These are phyloP conservation scores for Pseudomyrmex dendroicus DNA, from an alignment of 1,140 invertebrate genomes.

Conservation along the genomic window DNA sequence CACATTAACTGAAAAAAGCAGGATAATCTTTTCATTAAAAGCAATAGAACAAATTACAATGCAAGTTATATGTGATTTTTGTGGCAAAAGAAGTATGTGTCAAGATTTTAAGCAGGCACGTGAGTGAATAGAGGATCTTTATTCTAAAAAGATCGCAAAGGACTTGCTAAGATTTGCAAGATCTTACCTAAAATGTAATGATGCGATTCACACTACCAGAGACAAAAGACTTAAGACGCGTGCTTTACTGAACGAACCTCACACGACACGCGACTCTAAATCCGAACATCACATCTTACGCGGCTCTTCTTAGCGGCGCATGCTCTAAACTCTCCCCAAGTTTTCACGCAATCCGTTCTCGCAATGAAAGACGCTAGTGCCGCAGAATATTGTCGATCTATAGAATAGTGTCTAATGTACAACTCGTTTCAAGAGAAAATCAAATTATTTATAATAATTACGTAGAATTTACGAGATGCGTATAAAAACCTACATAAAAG, in stretches of 20 bases:
- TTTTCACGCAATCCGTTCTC: constrained; percentile 44
- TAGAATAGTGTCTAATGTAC: not conserved
- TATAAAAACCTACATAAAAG: not conserved
- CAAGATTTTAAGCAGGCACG: not conserved
- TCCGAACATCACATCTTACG: constrained; percentile 57
- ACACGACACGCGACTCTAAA: constrained; percentile 68
- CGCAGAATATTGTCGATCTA: not conserved
- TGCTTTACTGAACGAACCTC: constrained; percentile 62
- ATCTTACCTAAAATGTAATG: constrained; percentile 64
- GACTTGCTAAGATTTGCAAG: not conserved
- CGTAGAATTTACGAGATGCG: not conserved
- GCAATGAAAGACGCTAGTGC: constrained; percentile 19
- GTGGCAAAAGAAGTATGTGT: not conserved
- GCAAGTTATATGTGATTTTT: constrained; percentile 17
- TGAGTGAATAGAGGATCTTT: not conserved
- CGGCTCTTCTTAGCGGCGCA: constrained; percentile 60
- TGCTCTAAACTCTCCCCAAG: constrained; percentile 63
- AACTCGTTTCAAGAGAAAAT: not conserved
- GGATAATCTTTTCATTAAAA: not conserved
- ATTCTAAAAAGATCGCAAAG: not conserved
- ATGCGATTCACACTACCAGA: constrained; percentile 40
- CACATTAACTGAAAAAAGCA: not conserved
- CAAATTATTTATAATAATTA: not conserved
- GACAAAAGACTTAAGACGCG: constrained; percentile 53
- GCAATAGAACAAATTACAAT: not conserved